Conservation (phyloP, 2,888 invertebrate genomes). For the Osedax fenrisi region DNA sequence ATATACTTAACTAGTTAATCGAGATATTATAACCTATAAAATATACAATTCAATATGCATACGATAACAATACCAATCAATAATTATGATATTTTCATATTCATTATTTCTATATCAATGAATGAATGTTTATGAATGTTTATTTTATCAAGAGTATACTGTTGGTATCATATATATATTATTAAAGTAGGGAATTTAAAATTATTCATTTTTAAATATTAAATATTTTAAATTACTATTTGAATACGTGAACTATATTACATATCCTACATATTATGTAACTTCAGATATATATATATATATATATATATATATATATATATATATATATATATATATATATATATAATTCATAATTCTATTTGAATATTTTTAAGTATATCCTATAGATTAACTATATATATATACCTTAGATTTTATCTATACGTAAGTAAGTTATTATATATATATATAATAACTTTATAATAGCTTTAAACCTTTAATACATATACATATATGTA, state of each 20-base stretch:
- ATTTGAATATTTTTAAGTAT: neutral
- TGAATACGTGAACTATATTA: neutral
- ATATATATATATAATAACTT: no score
- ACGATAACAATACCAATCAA: no score
- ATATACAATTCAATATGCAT: no score
- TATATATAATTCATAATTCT: neutral
- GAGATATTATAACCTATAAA: no score
- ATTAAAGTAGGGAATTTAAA: neutral
- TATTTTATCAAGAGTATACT: neutral
- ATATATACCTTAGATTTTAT: neutral
- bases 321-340: slow-evolving; percentile 3
- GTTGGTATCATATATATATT: neutral
- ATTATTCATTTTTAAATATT: neutral
- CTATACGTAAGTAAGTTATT: neutral
- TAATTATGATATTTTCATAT: no score
- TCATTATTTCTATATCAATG: no score
- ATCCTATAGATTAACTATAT: slow-evolving; percentile 2
- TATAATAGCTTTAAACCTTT: neutral
- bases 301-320: neutral
- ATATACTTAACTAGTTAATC: no score
- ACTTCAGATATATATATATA: neutral
- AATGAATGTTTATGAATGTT: no score
- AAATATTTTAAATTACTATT: neutral
- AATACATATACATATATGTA: slow-evolving; percentile 13
- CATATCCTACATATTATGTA: neutral